Evolutionary conservation across 2,888 invertebrate genomes (phyloP).

Genomic region (Cephus sareptanus): DNA sequence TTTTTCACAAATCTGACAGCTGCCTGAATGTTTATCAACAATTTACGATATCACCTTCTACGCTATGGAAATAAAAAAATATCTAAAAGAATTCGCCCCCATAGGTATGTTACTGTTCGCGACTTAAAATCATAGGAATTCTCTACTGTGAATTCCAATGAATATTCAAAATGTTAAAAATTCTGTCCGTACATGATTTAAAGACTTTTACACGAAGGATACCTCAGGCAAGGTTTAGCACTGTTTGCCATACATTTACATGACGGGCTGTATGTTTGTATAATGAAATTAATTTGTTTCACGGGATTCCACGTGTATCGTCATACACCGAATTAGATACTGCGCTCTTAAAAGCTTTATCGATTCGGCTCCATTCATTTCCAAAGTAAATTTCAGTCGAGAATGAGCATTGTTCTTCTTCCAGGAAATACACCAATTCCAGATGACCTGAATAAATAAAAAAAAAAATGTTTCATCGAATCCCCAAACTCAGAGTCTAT

Average conservation of each 20-base stretch:
- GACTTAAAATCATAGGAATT: background rate
- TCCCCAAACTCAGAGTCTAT: background rate
- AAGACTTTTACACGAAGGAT: background rate
- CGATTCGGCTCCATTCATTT: background rate
- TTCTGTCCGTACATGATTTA: background rate
- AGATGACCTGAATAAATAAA: background rate
- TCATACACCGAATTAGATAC: constrained; percentile 12
- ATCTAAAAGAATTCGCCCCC: background rate
- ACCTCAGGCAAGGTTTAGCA: background rate
- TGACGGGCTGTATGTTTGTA: constrained; percentile 12
- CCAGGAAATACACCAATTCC: background rate
- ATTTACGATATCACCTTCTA: no score
- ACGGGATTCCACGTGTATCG: constrained; percentile 1
- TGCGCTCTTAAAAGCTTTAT: background rate
- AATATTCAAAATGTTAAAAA: background rate
- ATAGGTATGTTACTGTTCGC: background rate
- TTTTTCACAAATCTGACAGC: background rate
- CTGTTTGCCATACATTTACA: background rate
- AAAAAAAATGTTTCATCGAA: background rate
- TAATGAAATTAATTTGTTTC: constrained; percentile 18
- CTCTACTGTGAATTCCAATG: background rate
- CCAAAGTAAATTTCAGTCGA: background rate
- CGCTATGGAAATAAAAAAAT: background rate
- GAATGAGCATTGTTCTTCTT: background rate
- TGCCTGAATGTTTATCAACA: background rate